Base-by-base conservation (phyloP, 1,140 invertebrate genomes). In the Adelges cooleyi region DNA sequence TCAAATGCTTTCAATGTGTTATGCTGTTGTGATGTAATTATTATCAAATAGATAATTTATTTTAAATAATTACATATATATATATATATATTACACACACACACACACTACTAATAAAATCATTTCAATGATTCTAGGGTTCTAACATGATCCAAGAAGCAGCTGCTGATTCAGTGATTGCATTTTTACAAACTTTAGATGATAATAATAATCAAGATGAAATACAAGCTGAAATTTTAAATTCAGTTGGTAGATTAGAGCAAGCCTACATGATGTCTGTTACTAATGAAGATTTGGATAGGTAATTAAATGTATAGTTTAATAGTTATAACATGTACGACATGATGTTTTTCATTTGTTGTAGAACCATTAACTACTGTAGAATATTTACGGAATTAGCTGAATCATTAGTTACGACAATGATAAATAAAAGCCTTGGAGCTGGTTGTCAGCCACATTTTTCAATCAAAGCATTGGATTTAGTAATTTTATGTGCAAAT, bases 351-450 rank as follows among this genome's bases (percentile, higher is more conserved):
- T 69, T 62, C 66, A n/a, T 71, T 72, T 68, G 70, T 66, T 71
- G 68, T 71, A 86, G 84, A 69, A 90, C 89, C 18, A 81, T 92
- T 54, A 96, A 95, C 74, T 97, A 92, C 75, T 91, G 89, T 73
- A 84, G 94, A 69, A 86, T 98, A 69, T 98, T 98, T 75, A 95
- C 94, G 15, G 93, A 96, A 74, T 75, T 97, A 52, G 92, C 86
- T 23, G 94, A 98, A 77, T 85, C 90, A 13, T 89, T 96, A 75
- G 77, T 98, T 68, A 82, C 87, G 62, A 85, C 86, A 71, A 91
- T 98, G 69, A 79, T 95, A 10, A 77, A 79, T 49, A 74, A 76
- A 68, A 77, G 76, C 68, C 74, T 69, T 49, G 25, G n/a, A 18
- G 27, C 56, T 48, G 72, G 75, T 22, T 77, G 77, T 68, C 77